phyloP scores from a whole-genome alignment of 2,888 invertebrate species.

The Caenorhabditis becei region DNA sequence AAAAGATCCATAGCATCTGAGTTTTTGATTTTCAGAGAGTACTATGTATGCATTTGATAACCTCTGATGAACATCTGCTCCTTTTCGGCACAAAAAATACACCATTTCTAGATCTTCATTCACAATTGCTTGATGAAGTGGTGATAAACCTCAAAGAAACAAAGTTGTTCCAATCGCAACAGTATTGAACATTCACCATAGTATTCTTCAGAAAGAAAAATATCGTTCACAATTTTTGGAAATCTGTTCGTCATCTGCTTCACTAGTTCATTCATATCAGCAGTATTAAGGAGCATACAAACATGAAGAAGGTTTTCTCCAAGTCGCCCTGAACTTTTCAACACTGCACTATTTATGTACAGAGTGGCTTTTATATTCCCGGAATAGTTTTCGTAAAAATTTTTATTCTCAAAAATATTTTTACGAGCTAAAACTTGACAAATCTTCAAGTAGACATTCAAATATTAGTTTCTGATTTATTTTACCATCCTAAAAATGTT shows the following conservation, averaged over 20 bases:
- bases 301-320: slow-evolving; percentile 96
- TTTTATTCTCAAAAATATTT: too few relatives aligned
- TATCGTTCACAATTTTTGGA: slow-evolving; percentile 95
- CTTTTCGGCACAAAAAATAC: slow-evolving; percentile 92
- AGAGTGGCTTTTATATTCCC: too few relatives aligned
- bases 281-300: slow-evolving; percentile 93
- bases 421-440: too few relatives aligned
- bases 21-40: neutral
- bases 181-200: slow-evolving; percentile 86
- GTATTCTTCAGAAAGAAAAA: slow-evolving; percentile 96
- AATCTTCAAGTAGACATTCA: too few relatives aligned
- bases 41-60: slow-evolving; percentile 82
- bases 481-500: too few relatives aligned
- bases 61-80: slow-evolving; percentile 88
- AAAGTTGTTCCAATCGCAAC: neutral
- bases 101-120: slow-evolving; percentile 99
- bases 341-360: too few relatives aligned
- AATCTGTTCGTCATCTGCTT: slow-evolving; percentile 93
- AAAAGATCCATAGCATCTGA: slow-evolving; percentile 89
- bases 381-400: too few relatives aligned
- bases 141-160: slow-evolving; percentile 82
- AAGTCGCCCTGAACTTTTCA: slow-evolving; percentile 87
- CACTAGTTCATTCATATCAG: slow-evolving; percentile 93
- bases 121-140: slow-evolving; percentile 94
- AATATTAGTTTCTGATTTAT: too few relatives aligned